Base-by-base conservation (phyloP, 2,797 vertebrate genomes). In the Catamblyrhynchus diadema region DNA sequence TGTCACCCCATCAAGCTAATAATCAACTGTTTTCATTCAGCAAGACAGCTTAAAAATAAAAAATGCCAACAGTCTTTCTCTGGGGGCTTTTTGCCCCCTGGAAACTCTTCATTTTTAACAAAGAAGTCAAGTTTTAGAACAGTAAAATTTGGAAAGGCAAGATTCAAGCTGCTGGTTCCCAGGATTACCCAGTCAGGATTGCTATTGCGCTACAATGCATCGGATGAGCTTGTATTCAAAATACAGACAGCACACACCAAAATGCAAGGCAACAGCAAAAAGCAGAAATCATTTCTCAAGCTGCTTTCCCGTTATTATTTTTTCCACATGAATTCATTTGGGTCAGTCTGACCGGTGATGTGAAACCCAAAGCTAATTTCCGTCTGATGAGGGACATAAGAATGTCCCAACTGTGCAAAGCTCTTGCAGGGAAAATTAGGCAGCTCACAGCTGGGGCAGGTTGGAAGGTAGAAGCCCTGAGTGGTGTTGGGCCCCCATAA, bases 41-140 rank as follows among this genome's bases (percentile, higher is more conserved):
- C 59, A 90, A 91, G 92, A 96, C 92, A 92, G 81, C 51, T 93
- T 95, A 88, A 93, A 97, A 97, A 86, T 88, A 93, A 60, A 78
- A 79, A 96, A 97, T 95, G 82, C 95, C 94, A 94, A 81, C 66
- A 88, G 95, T 87, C 93, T 44, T 94, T 89, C 95, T 96, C 95
- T 81, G 87, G 80, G 54, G 93, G 70, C 54, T 88, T 95, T 60
- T 33, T 88, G 69, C 85, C 93, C 97, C 81, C 88, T 86, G 88
- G 85, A 96, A 97, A 91, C 75, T 67, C 73, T 88, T 95, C 72
- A 62, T 86, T 95, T 97, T 94, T 82, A 94, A 96, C 45, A 88
- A 97, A 95, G 91, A 41, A 69, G 48, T 93, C 71, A 69, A 93
- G 41, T 90, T 96, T 95, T 84, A 81, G 87, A 96, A 95, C 73